phyloP scores from a whole-genome alignment of 2,113 vertebrate species.

The Heptranchias perlo region DNA sequence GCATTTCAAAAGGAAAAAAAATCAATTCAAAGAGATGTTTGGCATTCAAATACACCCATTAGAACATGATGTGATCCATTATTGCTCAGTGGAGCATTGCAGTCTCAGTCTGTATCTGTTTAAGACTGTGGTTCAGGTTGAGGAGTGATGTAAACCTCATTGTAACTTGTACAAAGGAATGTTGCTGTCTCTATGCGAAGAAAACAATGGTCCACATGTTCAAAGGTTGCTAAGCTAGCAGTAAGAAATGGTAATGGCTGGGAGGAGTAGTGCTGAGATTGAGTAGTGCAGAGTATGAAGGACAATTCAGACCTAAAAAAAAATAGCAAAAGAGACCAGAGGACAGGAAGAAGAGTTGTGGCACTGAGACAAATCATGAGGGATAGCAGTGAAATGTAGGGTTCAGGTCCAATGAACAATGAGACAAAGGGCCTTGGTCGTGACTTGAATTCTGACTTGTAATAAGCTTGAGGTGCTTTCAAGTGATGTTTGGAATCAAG shows the following conservation, averaged over 20 bases:
- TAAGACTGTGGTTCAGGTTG: neutral
- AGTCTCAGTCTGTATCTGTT: neutral
- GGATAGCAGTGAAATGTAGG: neutral
- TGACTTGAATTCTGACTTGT: neutral
- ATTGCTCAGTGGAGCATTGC: conserved; percentile 14
- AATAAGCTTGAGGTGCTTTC: neutral
- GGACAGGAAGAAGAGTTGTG: neutral
- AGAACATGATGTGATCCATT: conserved; percentile 13
- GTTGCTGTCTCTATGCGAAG: neutral
- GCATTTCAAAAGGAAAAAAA: neutral
- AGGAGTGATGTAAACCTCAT: neutral
- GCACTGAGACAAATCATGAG: neutral
- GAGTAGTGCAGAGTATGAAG: neutral
- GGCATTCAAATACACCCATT: neutral
- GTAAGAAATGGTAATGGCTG: neutral
- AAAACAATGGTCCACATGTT: neutral
- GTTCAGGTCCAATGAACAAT: neutral
- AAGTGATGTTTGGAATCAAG: neutral
- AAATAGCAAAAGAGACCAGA: neutral
- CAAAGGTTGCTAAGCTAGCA: neutral
- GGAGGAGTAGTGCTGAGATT: neutral
- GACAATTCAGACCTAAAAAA: neutral
- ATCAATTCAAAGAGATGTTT: neutral
- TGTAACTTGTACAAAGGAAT: neutral
- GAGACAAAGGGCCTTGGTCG: neutral